These are phyloP conservation scores for Ctena decussata DNA, from an alignment of 2,888 invertebrate species.

Conservation along the genomic window DNA sequence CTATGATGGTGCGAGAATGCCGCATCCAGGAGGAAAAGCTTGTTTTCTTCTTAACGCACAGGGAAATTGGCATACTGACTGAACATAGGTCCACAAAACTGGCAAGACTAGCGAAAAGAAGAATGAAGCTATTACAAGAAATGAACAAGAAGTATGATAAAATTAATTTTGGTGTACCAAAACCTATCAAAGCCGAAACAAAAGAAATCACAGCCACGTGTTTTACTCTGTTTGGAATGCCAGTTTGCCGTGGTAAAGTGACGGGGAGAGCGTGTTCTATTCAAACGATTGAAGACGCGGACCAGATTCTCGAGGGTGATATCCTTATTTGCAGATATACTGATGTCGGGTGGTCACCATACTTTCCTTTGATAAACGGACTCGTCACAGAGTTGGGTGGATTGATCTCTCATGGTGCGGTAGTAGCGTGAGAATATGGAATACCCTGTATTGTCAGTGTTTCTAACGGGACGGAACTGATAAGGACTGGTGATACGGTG, in stretches of 20 bases:
- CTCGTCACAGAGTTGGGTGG: slow-evolving; percentile 94
- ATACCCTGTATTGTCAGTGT: slow-evolving; percentile 93
- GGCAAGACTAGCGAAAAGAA: slow-evolving; percentile 89
- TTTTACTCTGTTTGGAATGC: slow-evolving; percentile 88
- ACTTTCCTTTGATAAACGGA: slow-evolving; percentile 92
- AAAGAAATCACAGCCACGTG: not conserved
- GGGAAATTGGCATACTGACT: slow-evolving; percentile 90
- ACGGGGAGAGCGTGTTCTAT: slow-evolving; percentile 92
- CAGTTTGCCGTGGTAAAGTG: slow-evolving; percentile 91
- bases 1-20: slow-evolving; percentile 89
- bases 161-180: not conserved
- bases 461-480: slow-evolving; percentile 90
- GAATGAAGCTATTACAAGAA: slow-evolving; percentile 86
- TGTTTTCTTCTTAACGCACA: slow-evolving; percentile 90
- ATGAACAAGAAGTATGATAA: not conserved
- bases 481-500: no score
- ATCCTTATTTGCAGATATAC: slow-evolving; percentile 92
- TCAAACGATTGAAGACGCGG: slow-evolving; percentile 87
- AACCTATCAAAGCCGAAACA: not conserved
- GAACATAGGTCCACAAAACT: slow-evolving; percentile 88
- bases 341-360: slow-evolving; percentile 94
- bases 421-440: slow-evolving; percentile 94
- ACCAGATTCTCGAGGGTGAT: slow-evolving; percentile 89
- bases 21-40: slow-evolving; percentile 90
- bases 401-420: slow-evolving; percentile 94